Evolutionary conservation across 2,113 vertebrate genomes (phyloP).

Genomic region (Hiodon alosoides): DNA sequence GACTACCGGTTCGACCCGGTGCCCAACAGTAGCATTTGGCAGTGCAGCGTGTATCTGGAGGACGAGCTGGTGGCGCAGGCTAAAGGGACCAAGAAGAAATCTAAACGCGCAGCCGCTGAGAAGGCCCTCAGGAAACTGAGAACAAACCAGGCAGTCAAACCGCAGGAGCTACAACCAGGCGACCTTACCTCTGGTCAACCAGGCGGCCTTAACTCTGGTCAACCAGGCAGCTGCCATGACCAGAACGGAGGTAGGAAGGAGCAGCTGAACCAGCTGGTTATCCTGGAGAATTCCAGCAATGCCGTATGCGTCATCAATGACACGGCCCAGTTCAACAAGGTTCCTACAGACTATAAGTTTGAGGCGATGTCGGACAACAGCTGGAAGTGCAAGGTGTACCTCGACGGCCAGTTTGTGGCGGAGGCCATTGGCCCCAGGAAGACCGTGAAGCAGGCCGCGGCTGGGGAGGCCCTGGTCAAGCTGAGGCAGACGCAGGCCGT

Average conservation of each 20-base stretch:
- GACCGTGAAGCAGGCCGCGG: conserved; percentile 86
- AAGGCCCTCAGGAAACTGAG: conserved; percentile 82
- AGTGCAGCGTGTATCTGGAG: conserved; percentile 82
- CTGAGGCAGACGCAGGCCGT: conserved; percentile 90
- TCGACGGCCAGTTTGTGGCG: conserved; percentile 83
- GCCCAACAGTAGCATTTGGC: conserved; percentile 72
- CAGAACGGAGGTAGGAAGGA: conserved; percentile 61
- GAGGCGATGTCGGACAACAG: conserved; percentile 74
- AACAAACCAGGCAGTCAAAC: conserved; percentile 71
- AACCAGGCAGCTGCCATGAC: conserved; percentile 53
- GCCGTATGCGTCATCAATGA: conserved; percentile 87
- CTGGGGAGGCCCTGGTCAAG: conserved; percentile 78
- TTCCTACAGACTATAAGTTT: conserved; percentile 85
- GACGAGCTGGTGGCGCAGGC: conserved; percentile 81
- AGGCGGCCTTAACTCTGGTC: conserved; percentile 38
- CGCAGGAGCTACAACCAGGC: conserved; percentile 54
- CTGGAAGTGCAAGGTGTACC: conserved; percentile 89
- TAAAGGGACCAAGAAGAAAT: conserved; percentile 85
- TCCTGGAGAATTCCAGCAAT: conserved; percentile 84
- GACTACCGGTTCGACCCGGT: conserved; percentile 81
- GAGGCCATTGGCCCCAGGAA: conserved; percentile 86
- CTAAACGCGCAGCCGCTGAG: conserved; percentile 82
- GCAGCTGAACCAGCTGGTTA: conserved; percentile 80
- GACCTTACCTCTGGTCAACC: conserved; percentile 41
- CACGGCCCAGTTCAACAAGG: conserved; percentile 94